phyloP scores from a whole-genome alignment of 1,140 invertebrate species.

The Centruroides vittatus region DNA sequence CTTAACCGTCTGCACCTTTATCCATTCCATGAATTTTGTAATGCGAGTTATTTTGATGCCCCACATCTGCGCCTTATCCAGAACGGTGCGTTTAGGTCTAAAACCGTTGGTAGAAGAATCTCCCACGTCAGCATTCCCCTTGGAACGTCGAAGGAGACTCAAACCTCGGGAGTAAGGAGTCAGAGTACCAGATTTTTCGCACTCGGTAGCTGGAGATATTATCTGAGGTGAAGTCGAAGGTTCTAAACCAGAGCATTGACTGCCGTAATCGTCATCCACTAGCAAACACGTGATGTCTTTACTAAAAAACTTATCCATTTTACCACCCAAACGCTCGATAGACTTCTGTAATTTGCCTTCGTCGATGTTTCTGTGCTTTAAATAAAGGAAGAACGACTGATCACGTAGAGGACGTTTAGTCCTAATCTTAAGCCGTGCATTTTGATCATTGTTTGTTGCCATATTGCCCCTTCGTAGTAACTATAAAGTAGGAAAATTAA shows the following conservation, averaged over 20 bases:
- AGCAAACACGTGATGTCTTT: constrained; percentile 5
- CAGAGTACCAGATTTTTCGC: not conserved
- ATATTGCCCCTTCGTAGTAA: constrained; percentile 9
- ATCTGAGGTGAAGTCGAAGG: not conserved
- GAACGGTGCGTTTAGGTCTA: not conserved
- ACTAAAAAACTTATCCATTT: constrained; percentile 5
- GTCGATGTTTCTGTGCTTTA: not conserved
- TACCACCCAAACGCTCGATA: constrained; percentile 5
- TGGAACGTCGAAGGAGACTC: constrained; percentile 8
- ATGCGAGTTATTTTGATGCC: constrained; percentile 3
- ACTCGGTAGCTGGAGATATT: not conserved
- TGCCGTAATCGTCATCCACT: constrained; percentile 1
- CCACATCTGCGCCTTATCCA: constrained; percentile 1
- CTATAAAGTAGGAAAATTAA: not conserved
- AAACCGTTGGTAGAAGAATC: not conserved
- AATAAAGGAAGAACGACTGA: constrained; percentile 8
- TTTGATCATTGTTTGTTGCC: constrained; percentile 13
- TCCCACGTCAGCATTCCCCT: not conserved
- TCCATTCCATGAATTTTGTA: not conserved
- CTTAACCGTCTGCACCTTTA: constrained; percentile 1
- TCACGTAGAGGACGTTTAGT: constrained; percentile 10
- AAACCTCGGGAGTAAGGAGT: not conserved
- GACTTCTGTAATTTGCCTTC: not conserved
- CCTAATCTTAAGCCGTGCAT: constrained; percentile 4
- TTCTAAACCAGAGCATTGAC: not conserved